phyloP scores from a whole-genome alignment of 2,113 vertebrate genomes.

The Perca schrenkii region DNA sequence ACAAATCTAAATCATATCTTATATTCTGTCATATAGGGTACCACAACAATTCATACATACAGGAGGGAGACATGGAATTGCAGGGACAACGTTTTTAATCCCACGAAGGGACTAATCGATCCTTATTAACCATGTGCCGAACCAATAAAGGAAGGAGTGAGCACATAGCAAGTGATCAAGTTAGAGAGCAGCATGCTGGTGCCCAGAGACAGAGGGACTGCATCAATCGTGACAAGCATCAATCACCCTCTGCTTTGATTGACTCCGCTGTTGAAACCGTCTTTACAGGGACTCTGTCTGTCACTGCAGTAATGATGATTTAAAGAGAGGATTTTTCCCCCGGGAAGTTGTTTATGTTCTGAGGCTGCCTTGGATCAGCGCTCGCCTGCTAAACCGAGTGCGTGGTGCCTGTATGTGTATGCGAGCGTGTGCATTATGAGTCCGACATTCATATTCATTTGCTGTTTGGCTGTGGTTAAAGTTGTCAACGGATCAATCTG shows the following conservation, averaged over 20 bases:
- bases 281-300: conserved; percentile 48
- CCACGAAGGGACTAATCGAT: conserved; percentile 41
- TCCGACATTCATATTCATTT: conserved; percentile 30
- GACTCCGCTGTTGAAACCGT: conserved; percentile 58
- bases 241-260: conserved; percentile 72
- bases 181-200: conserved; percentile 22
- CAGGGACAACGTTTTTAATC: neutral
- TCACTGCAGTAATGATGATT: conserved; percentile 66
- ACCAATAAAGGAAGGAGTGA: conserved; percentile 26
- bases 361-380: conserved; percentile 41
- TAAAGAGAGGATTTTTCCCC: conserved; percentile 32
- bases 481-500: conserved; percentile 36
- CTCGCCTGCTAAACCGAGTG: conserved; percentile 27
- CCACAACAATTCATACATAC: neutral
- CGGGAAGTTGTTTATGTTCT: conserved; percentile 59
- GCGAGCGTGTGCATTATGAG: conserved; percentile 29
- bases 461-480: conserved; percentile 30
- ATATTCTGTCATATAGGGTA: neutral
- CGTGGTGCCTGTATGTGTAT: neutral
- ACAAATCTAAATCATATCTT: neutral
- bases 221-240: conserved; percentile 66
- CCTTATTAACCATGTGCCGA: conserved; percentile 40
- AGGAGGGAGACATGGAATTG: neutral
- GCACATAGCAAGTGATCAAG: conserved; percentile 1
- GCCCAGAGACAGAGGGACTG: conserved; percentile 43